phyloP scores from a whole-genome alignment of 2,113 vertebrate genomes.

The Leptobrachium ailaonicum region DNA sequence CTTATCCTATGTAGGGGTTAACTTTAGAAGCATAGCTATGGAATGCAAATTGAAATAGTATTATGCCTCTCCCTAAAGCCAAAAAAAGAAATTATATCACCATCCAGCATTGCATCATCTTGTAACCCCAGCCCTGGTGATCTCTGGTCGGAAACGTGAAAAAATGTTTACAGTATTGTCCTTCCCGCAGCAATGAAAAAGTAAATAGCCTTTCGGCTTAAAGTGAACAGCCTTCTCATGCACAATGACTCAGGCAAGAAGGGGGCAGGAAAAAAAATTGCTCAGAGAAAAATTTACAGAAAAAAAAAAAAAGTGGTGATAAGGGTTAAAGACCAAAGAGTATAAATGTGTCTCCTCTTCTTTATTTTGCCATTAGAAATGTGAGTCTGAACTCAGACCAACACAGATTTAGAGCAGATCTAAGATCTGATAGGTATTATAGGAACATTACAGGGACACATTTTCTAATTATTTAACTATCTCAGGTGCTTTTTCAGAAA shows the following conservation, averaged over 20 bases:
- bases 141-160: constrained; percentile 48
- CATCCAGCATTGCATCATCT: constrained; percentile 41
- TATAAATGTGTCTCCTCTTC: constrained; percentile 39
- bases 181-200: constrained; percentile 41
- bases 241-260: constrained; percentile 32
- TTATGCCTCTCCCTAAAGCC: constrained; percentile 11
- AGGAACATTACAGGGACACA: background rate
- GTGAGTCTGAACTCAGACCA: constrained; percentile 32
- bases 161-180: constrained; percentile 44
- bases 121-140: constrained; percentile 31
- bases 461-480: background rate
- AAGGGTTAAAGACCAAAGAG: constrained; percentile 47
- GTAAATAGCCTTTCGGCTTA: constrained; percentile 30
- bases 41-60: background rate
- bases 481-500: background rate
- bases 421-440: background rate
- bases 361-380: constrained; percentile 43
- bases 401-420: constrained; percentile 7
- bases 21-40: background rate
- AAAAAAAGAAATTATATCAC: constrained; percentile 29
- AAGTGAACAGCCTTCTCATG: constrained; percentile 25
- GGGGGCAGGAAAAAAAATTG: constrained; percentile 19
- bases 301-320: constrained; percentile 13
- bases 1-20: background rate
- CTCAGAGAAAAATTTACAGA: constrained; percentile 27